Base-by-base conservation (phyloP, 2,113 vertebrate species). In the Phrynocephalus versicolor region DNA sequence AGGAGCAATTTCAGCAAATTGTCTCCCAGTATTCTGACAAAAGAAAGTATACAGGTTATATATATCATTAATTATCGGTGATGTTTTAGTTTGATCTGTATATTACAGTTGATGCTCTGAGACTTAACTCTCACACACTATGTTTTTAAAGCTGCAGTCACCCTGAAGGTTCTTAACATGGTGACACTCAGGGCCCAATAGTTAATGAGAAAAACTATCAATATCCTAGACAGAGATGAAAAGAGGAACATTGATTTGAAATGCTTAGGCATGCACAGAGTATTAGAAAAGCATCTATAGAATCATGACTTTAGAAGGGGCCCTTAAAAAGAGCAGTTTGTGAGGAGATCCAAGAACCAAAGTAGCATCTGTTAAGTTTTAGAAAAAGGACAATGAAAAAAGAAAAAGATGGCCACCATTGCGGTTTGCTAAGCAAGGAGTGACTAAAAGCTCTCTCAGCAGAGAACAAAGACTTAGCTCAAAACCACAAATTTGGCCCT, bases 1-100 rank as follows among this genome's bases (percentile, higher is more conserved):
- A 6, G 45, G 45, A 51, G 45, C 45, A 2, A 77, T 89, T 90
- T 86, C 14, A 0, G 8, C 76, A 64, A 78, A 45, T 35, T 21
- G 51, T 79, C 3, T 25, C 0, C 60, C 91, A 87, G 84, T 78
- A 39, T 81, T 76, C 9, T 74, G 67, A 45, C 72, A 41, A 27
- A 45, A 2, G 25, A 74, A 74, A 27, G 41, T 27, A 74, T 45
- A 12, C 6, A 74, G 21, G 27, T 74, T 41, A 74, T 45, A 45
- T 23, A 15, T 35, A 73, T 73, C 12, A 41, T 41, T 25, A 73
- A 74, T 27, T 25, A 45, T 27, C 41, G 37, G 27, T 45, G 27
- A 23, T 25, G 27, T 74, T 74, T 73, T 21, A 73, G 71, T 23
- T 73, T 73, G 35, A 14, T 16, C 70, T 23, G 8, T n/a, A 73